Conservation (phyloP, 2,113 vertebrate species). For the Neopipo cinnamomea region DNA sequence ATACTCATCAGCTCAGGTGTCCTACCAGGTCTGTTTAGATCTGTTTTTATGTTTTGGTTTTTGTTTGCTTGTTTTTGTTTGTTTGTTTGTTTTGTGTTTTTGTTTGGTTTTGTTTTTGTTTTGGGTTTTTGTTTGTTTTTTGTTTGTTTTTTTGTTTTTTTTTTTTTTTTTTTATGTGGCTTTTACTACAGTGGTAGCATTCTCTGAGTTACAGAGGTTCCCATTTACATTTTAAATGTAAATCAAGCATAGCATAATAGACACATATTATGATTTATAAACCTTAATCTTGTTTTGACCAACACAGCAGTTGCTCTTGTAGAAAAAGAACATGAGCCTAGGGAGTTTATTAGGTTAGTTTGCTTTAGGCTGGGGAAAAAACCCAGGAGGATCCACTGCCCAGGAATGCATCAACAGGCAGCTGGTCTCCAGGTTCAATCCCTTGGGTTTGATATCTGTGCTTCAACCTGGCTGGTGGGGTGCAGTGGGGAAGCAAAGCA, state of each 20-base stretch:
- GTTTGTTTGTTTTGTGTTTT: no score
- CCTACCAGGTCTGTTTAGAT: background rate
- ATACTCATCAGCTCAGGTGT: background rate
- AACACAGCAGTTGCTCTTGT: background rate
- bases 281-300: background rate
- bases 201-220: background rate
- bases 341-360: background rate
- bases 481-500: rapidly evolving
- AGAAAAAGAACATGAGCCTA: background rate
- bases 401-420: background rate
- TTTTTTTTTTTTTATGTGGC: background rate
- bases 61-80: no score
- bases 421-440: background rate
- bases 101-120: no score
- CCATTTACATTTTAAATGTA: background rate
- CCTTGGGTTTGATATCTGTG: background rate
- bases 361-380: background rate
- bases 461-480: background rate
- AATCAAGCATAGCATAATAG: background rate
- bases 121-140: no score
- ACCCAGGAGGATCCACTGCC: background rate
- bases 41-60: background rate
- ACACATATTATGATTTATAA: background rate
- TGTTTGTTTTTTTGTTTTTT: no score
- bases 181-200: background rate